Percentiles rank a stretch among this genome's conserved stretches.
Conservation (phyloP, 2,888 invertebrate species). For the Rutpela maculata region DNA sequence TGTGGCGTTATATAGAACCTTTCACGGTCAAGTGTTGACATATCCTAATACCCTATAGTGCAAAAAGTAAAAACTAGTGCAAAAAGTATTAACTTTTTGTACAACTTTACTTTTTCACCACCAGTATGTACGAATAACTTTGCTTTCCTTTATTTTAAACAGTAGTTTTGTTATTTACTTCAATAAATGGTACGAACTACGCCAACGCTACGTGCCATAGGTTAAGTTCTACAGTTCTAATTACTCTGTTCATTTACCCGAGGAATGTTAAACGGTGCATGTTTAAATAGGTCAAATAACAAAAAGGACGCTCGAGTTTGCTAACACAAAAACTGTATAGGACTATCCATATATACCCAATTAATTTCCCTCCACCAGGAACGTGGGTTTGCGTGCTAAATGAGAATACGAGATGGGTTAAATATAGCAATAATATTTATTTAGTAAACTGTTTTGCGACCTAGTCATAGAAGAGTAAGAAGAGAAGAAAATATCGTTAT, state of each 20-base stretch:
- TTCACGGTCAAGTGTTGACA: no score
- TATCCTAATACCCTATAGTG: no score
- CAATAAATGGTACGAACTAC: not conserved
- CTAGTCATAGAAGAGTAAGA: no score
- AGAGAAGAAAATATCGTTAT: no score
- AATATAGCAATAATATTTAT: not conserved
- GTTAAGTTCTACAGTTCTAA: conserved; percentile 13
- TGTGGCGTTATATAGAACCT: no score
- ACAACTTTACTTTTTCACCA: no score
- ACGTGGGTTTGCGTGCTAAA: not conserved
- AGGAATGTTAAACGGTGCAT: conserved; percentile 25
- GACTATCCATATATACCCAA: conserved; percentile 18
- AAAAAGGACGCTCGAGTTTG: conserved; percentile 22
- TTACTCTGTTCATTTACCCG: conserved; percentile 31
- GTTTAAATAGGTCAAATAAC: conserved; percentile 23
- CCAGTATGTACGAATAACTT: no score
- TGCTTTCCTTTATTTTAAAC: not conserved
- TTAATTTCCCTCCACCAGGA: conserved; percentile 9
- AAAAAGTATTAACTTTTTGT: no score
- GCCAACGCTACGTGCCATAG: not conserved
- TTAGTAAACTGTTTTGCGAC: no score
- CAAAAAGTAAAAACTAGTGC: no score
- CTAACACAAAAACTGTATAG: conserved; percentile 22
- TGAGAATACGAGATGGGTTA: not conserved
- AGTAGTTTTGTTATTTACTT: not conserved